These are phyloP conservation scores for Proterorhinus semilunaris DNA, from an alignment of 2,113 vertebrate genomes.

Conservation along the genomic window DNA sequence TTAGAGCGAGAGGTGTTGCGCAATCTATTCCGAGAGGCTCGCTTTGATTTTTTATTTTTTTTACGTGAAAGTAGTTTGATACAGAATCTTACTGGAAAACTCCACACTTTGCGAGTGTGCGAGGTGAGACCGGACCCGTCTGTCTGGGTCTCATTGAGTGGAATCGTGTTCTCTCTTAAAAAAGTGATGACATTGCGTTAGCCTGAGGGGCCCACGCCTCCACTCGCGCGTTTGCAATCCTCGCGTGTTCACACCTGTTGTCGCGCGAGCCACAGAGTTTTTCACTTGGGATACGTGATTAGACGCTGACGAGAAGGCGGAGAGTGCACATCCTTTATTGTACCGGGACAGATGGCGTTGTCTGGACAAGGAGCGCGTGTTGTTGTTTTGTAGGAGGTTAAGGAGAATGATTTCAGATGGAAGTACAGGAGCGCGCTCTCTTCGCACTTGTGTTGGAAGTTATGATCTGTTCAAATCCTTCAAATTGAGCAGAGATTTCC, in stretches of 20 bases:
- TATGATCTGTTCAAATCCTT: too few species aligned
- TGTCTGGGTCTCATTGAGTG: neutral
- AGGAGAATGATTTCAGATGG: too few species aligned
- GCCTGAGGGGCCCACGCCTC: neutral
- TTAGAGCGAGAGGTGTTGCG: slow-evolving; percentile 16
- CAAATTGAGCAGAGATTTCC: too few species aligned
- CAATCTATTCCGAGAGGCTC: slow-evolving; percentile 19
- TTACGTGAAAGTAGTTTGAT: neutral
- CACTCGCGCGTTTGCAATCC: neutral
- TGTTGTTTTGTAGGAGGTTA: too few species aligned
- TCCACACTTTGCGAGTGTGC: neutral
- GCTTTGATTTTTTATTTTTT: neutral
- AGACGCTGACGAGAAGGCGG: neutral
- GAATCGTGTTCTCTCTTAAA: neutral
- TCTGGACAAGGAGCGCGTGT: neutral
- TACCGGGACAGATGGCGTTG: neutral
- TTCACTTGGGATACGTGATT: neutral
- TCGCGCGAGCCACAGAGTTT: neutral
- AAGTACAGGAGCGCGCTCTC: too few species aligned
- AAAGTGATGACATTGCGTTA: slow-evolving; percentile 1
- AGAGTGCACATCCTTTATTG: neutral
- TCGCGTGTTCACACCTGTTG: neutral
- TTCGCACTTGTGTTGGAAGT: too few species aligned
- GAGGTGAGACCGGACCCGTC: neutral
- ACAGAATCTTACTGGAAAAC: neutral